phyloP scores from a whole-genome alignment of 2,113 vertebrate genomes.

The Motacilla alba region DNA sequence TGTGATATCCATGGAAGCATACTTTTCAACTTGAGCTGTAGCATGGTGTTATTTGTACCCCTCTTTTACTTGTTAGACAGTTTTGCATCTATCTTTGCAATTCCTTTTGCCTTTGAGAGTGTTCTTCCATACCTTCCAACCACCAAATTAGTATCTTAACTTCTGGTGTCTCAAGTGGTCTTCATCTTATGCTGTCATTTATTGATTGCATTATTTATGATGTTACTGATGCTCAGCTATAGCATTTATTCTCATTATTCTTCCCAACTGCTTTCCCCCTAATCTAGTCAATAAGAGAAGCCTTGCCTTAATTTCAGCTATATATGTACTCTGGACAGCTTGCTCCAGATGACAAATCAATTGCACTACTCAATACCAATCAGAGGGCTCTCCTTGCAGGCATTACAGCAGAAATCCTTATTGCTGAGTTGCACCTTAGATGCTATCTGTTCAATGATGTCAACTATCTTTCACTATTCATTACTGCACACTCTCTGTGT shows the following conservation, averaged over 20 bases:
- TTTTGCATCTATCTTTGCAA: background rate
- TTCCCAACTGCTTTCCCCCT: background rate
- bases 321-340: background rate
- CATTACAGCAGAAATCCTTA: background rate
- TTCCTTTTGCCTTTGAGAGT: background rate
- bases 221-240: background rate
- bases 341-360: slow-evolving; percentile 2
- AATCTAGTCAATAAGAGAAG: background rate
- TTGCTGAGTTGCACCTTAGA: background rate
- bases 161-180: background rate
- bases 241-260: background rate
- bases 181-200: background rate
- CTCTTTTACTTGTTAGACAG: background rate
- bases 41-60: background rate
- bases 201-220: slow-evolving; percentile 7
- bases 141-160: background rate
- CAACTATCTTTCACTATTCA: background rate
- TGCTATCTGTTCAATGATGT: background rate
- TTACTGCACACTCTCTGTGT: background rate
- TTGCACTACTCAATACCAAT: background rate
- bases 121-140: background rate
- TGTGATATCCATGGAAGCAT: background rate
- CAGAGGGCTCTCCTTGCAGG: background rate
- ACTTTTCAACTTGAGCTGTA: background rate
- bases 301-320: background rate